Conservation (phyloP, 2,888 invertebrate species). For the Phytoseiulus persimilis region DNA sequence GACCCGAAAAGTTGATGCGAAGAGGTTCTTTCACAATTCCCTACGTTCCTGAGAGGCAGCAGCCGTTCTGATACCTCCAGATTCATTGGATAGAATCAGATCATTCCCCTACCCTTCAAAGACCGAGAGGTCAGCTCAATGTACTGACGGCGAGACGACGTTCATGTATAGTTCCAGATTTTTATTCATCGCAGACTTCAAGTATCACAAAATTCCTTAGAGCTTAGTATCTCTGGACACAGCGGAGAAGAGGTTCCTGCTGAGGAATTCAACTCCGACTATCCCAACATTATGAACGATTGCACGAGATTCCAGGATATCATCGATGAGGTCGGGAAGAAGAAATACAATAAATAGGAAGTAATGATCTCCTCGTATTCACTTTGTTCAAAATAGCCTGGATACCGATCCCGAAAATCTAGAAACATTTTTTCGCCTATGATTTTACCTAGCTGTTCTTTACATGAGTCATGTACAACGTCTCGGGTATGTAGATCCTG, state of each 20-base stretch:
- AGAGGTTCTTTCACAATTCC: no score
- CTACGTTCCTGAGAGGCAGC: no score
- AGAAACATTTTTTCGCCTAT: background rate
- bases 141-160: no score
- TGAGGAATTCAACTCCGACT: background rate
- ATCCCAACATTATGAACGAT: background rate
- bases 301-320: background rate
- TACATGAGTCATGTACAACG: background rate
- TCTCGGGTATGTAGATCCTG: background rate
- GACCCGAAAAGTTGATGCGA: no score
- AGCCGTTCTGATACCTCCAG: no score
- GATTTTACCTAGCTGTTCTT: background rate
- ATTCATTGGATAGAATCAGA: no score
- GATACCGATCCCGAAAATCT: background rate
- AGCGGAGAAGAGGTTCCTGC: background rate
- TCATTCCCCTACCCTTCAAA: no score
- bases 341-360: background rate
- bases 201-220: background rate
- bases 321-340: background rate
- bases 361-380: background rate
- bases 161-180: background rate
- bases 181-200: background rate
- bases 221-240: background rate
- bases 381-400: background rate
- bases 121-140: no score